phyloP scores from a whole-genome alignment of 2,113 vertebrate species.

The Hypomesus transpacificus region DNA sequence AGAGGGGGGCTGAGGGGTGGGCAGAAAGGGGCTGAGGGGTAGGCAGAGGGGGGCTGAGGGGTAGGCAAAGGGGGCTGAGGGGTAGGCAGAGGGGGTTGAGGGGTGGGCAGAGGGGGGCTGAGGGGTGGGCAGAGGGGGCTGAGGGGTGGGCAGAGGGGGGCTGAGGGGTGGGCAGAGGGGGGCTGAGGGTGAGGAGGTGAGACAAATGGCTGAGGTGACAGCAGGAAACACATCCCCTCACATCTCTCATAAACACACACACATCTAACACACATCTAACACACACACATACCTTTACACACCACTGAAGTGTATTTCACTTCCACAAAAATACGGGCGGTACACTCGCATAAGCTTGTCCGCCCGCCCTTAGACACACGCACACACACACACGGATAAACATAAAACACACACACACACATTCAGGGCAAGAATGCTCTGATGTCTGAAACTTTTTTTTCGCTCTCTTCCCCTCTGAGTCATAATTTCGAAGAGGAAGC shows the following conservation, averaged over 20 bases:
- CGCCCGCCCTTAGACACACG: constrained; percentile 18
- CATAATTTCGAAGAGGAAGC: constrained; percentile 74
- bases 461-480: constrained; percentile 77
- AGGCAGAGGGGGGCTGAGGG: too few relatives aligned
- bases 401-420: constrained; percentile 14
- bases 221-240: neutral
- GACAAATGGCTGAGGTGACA: neutral
- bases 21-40: too few relatives aligned
- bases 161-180: neutral
- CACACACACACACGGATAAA: constrained; percentile 16
- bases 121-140: too few relatives aligned
- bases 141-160: neutral
- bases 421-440: constrained; percentile 33
- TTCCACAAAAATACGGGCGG: constrained; percentile 45
- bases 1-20: too few relatives aligned
- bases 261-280: neutral
- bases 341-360: neutral
- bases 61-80: neutral
- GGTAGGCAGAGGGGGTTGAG: too few relatives aligned
- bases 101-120: neutral
- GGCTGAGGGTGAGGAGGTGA: constrained; percentile 27
- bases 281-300: neutral
- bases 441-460: constrained; percentile 37
- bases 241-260: neutral
- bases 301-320: constrained; percentile 38